These are phyloP conservation scores for Oreonectes daqikongensis DNA, from an alignment of 2,797 vertebrate species.

Conservation along the genomic window DNA sequence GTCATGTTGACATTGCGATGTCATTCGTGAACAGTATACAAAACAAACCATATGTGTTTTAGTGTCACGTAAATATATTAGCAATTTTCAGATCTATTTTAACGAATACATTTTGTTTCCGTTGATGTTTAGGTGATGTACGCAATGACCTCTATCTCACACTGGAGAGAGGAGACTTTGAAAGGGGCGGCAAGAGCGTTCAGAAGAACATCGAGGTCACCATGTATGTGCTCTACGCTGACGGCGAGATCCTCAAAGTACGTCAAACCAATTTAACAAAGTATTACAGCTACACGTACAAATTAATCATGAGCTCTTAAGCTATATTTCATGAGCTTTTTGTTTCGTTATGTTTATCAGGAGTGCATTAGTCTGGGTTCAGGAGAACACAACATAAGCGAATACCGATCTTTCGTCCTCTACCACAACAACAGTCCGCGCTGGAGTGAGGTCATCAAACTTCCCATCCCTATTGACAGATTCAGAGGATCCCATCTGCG, in stretches of 20 bases:
- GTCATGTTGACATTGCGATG: too few relatives aligned
- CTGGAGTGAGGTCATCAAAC: slow-evolving; percentile 97
- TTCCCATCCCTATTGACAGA: slow-evolving; percentile 96
- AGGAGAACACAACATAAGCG: slow-evolving; percentile 88
- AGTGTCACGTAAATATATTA: too few relatives aligned
- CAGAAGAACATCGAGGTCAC: slow-evolving; percentile 99
- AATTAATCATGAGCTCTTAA: neutral
- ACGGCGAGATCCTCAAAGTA: slow-evolving; percentile 96
- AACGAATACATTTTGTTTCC: neutral
- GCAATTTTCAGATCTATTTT: too few relatives aligned
- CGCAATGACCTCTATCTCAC: slow-evolving; percentile 97
- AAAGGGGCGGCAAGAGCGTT: slow-evolving; percentile 96
- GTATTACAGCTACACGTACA: too few relatives aligned
- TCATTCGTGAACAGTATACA: neutral
- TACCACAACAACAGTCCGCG: slow-evolving; percentile 98
- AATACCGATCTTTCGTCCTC: slow-evolving; percentile 96
- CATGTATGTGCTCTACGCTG: slow-evolving; percentile 95
- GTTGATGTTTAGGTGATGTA: slow-evolving; percentile 82
- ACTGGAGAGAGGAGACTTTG: slow-evolving; percentile 94
- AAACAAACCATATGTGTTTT: neutral
- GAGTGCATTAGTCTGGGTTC: slow-evolving; percentile 97
- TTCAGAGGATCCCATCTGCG: slow-evolving; percentile 98
- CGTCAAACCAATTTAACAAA: slow-evolving; percentile 24
- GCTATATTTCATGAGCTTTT: neutral
- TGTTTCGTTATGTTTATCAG: slow-evolving; percentile 66